These are phyloP conservation scores for Rotaria macrura DNA, from an alignment of 2,888 invertebrate species.

Conservation along the genomic window DNA sequence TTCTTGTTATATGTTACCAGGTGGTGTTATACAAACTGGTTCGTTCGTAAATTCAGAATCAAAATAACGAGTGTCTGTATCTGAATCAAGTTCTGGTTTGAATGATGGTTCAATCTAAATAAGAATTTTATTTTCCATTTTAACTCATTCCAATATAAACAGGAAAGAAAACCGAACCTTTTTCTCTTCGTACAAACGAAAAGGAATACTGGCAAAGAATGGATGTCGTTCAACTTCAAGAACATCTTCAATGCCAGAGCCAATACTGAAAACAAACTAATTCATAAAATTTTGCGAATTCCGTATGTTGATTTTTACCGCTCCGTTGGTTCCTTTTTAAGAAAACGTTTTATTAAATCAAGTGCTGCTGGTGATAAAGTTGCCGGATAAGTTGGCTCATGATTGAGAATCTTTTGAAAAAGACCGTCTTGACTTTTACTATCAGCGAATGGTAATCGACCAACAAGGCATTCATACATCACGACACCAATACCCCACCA, in stretches of 20 bases:
- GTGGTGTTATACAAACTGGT: conserved; percentile 44
- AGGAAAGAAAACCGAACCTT: conserved; percentile 43
- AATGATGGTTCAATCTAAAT: conserved; percentile 66
- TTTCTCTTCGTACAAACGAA: conserved; percentile 54
- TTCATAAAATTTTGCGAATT: background rate
- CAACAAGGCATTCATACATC: conserved; percentile 58
- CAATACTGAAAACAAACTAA: background rate
- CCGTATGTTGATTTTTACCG: background rate
- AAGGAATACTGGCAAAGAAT: conserved; percentile 55
- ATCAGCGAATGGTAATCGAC: conserved; percentile 50
- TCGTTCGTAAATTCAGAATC: conserved; percentile 88
- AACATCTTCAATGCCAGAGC: conserved; percentile 51
- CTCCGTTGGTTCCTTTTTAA: conserved; percentile 28
- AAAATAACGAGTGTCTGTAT: conserved; percentile 93
- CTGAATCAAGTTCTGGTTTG: conserved; percentile 66
- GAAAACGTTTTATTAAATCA: conserved; percentile 7
- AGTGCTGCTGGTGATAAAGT: background rate
- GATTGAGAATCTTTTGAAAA: conserved; percentile 29
- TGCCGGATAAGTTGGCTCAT: conserved; percentile 2
- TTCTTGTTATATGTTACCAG: conserved; percentile 17
- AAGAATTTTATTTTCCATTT: conserved; percentile 50
- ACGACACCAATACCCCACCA: conserved; percentile 61
- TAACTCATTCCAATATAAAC: background rate
- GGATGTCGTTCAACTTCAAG: conserved; percentile 54
- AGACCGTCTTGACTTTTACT: conserved; percentile 20